Base-by-base conservation (phyloP, 2,888 invertebrate species). In the Ormyrus nitidulus region DNA sequence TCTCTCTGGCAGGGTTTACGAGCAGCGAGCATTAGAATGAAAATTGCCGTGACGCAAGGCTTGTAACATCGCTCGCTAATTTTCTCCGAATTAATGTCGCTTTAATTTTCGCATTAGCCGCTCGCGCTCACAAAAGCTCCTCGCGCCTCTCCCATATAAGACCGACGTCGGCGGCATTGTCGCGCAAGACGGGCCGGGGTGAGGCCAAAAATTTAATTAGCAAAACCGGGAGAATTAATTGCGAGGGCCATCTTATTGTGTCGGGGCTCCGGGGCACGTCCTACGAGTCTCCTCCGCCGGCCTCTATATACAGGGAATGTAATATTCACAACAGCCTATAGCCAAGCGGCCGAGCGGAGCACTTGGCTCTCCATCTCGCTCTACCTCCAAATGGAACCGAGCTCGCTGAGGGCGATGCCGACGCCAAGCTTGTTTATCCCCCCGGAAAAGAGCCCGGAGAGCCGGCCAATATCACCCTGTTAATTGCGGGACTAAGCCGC, bases 181-280 rank as follows among this genome's bases (percentile, higher is more conserved):
- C 70, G 70, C 34, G 19, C 65, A n/a, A 7, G 61, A 62, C 59
- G 48, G 58, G 44, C n/a, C 11, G 69, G 51, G 44, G 59, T 34
- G 79, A 77, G 81, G 86, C 84, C 84, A 89, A 90, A 89, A 89
- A 89, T 89, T 90, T 90, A 89, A 90, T 90, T 89, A 90, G 90
- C 88, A 87, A 86, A 87, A 87, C 85, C 86, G 83, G 84, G 87
- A 88, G 87, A 89, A 90, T 90, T 90, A 90, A 90, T 90, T 88
- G 89, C 87, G 83, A 72, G 79, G 85, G 85, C 85, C 85, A 86
- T 88, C 87, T 89, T 87, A 88, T 88, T 88, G 89, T 88, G 84
- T 84, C 83, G 54, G 83, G 77, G 84, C 84, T 77, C 74, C 54
- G 76, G 34, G 77, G 75, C 77, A 65, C 46, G 80, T 73, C 79